Evolutionary conservation across 2,797 vertebrate genomes (phyloP), one percentile per base, ranked within the genome.

Genomic region (Menidia menidia): DNA sequence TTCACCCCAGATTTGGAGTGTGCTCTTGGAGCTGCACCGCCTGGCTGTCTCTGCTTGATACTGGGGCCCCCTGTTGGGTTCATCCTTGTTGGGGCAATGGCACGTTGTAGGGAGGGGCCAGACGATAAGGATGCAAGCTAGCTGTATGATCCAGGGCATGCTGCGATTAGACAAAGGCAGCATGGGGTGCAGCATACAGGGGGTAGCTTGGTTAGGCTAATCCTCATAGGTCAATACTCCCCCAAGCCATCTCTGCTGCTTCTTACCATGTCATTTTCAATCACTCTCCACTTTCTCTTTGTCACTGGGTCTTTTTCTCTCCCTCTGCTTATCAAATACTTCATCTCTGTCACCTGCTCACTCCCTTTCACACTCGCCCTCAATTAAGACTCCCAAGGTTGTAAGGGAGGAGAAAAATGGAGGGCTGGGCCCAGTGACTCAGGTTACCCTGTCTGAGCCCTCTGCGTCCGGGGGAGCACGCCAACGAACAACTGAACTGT

Each of bases 131-230:
- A 71, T 73, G 64, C 57, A 42, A 68, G 78, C 76, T 72, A 68
- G 79, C 74, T 77, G 78, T 68, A 82, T 85, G 69, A 68, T 73
- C 58, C 64, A 64, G 56, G 68, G 47, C 78, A 60, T 60, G 78
- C 80, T 84, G 85, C 84, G 87, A 92, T 92, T 87, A 92, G 80
- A 94, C 89, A 90, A 82, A 87, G 88, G 80, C 89, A 85, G 84
- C 83, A 79, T 71, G 86, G 81, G 85, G 90, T 19, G 83, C 81
- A 73, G 70, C 60, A 4, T 61, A 60, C 66, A 65, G 74, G 65
- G 71, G 68, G 54, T 78, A 73, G 80, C 77, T 78, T 73, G 75
- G 57, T 66, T 73, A 61, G 56, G 52, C 75, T 89, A 84, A 89
- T 90, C 75, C 77, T 75, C 51, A 42, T 11, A 11, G 39, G 60